phyloP scores from a whole-genome alignment of 2,888 invertebrate genomes.

The Erebia aethiops region DNA sequence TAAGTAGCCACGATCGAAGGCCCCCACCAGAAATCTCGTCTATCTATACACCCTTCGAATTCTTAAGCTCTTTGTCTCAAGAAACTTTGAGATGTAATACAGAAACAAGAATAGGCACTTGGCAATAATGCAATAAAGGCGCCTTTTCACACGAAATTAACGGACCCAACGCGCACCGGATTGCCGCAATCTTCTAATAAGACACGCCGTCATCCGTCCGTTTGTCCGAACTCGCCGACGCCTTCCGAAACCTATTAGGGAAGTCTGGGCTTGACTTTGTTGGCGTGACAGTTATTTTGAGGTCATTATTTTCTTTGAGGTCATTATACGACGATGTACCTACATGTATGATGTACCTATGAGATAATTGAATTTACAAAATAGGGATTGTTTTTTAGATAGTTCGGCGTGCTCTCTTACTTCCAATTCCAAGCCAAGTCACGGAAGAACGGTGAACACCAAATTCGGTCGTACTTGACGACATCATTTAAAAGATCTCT shows the following conservation, averaged over 20 bases:
- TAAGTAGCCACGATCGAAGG: too few species aligned
- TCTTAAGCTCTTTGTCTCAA: not conserved
- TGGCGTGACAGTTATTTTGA: not conserved
- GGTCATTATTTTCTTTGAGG: not conserved
- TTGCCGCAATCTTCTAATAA: conserved; percentile 65
- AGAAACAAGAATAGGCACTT: not conserved
- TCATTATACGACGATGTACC: not conserved
- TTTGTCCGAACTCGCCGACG: conserved; percentile 44
- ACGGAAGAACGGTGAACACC: too few species aligned
- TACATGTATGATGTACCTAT: too few species aligned
- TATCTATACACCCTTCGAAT: too few species aligned
- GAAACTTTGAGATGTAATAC: not conserved
- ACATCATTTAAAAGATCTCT: too few species aligned
- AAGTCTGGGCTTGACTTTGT: conserved; percentile 21
- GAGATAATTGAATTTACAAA: too few species aligned
- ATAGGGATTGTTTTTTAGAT: too few species aligned
- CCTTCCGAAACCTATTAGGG: conserved; percentile 32
- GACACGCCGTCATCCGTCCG: conserved; percentile 37
- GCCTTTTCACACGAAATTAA: conserved; percentile 48
- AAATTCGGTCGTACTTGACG: too few species aligned
- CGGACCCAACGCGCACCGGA: conserved; percentile 48
- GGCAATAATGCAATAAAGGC: conserved; percentile 20
- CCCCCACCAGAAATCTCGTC: too few species aligned
- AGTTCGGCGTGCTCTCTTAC: too few species aligned
- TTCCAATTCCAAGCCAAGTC: too few species aligned